Base-by-base conservation (phyloP, 2,888 invertebrate genomes). In the Chirona hameri region DNA sequence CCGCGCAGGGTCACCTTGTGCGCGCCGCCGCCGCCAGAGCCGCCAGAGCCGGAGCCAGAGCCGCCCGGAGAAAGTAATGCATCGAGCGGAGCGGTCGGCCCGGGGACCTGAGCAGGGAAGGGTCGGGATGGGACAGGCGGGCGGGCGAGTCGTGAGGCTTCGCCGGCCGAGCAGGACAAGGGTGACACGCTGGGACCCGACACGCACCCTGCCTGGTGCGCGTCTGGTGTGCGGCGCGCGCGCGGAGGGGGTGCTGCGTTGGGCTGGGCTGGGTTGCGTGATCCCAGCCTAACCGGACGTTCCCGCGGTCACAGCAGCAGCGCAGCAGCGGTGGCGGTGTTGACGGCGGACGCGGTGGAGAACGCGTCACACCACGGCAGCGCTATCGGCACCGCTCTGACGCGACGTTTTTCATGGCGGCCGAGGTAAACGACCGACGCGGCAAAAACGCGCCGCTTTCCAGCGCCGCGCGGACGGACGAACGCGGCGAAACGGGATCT, bases 391-490 rank as follows among this genome's bases (percentile, higher is more conserved):
- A 12, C 81, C 24, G n/a, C 81, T 31, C 39, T 24, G 24, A 55
- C 55, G 31, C 52, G 60, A 31, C 24, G 46, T 48, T 81, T 81
- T 81, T 81, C 60, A 14, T 21, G 55, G 31, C 48, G 57, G 55
- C 60, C 81, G 81, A 55, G 81, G 81, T 81, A 57, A 60, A 52
- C 81, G 81, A 81, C 60, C 55, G 27, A 9, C 29, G n/a, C 4
- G 29, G 60, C 31, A 57, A 81, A 81, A 81, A 81, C 57, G n/a
- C 52, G 29, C 31, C 7, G 60, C 55, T 15, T 15, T 55, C 18
- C 55, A 52, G n/a, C 24, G 65, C 60, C 21, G 60, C 24, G 2
- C 60, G 24, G 60, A 21, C 60, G 60, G 65, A 27, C 27, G 65
- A 24, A 27, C n/a, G 65, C 24, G n/a, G 27, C 65, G 65, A 52